Conservation (phyloP, 2,797 vertebrate species). For the Alectoris magna region DNA sequence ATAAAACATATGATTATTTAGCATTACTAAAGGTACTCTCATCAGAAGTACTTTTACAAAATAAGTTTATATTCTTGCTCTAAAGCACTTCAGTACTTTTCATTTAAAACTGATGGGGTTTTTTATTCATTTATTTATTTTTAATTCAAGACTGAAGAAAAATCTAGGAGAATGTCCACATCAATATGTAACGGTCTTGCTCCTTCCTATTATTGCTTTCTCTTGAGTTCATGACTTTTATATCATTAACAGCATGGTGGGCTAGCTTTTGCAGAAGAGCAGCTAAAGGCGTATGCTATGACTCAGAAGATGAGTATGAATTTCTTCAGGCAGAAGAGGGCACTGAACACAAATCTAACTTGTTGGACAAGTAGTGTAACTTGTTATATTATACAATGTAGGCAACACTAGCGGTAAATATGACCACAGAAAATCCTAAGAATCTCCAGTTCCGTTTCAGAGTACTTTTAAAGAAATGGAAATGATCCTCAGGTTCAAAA, state of each 20-base stretch:
- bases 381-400: neutral
- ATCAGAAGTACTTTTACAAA: neutral
- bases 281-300: neutral
- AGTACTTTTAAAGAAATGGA: neutral
- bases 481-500: neutral
- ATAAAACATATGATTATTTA: neutral
- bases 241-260: neutral
- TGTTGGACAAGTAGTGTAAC: neutral
- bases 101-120: neutral
- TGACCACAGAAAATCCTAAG: neutral
- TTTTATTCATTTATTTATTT: neutral
- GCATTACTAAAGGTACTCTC: neutral
- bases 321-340: neutral
- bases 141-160: neutral
- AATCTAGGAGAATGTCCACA: neutral
- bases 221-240: neutral
- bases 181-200: neutral
- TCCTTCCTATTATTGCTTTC: neutral
- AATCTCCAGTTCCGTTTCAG: neutral
- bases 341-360: neutral
- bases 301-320: neutral
- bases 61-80: neutral
- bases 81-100: neutral
- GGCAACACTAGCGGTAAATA: neutral
- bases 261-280: neutral